Base-by-base conservation (phyloP, 2,888 invertebrate genomes). In the Lapara coniferarum region DNA sequence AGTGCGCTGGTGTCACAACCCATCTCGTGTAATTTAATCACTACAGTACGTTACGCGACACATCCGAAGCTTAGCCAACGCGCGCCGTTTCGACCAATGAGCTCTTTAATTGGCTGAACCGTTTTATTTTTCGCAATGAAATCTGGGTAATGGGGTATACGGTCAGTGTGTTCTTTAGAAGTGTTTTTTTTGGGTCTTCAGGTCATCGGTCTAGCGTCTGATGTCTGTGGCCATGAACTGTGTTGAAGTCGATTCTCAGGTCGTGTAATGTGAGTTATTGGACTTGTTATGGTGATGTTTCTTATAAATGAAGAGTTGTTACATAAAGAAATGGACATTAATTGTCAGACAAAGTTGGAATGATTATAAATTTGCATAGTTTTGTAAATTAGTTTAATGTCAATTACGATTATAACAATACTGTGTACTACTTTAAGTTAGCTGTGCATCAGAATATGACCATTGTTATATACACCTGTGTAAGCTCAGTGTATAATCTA, bases 31-130 rank as follows among this genome's bases (percentile, higher is more conserved):
- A 63, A 63, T 37, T 46, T 49, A 49, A 63, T 19, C 44, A 19
- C 53, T 44, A 46, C 53, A 16, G 52, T 37, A 44, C 19, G 59
- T 68, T 80, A 67, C 71, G 81, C 82, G 84, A 78, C 83, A 78
- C 79, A 84, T 83, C 82, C 81, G 75, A 83, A 82, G 77, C 75
- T 82, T 83, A 80, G 77, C 76, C 56, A 69, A 69, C 52, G 37
- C 30, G 52, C 51, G 53, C 57, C 52, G 68, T 69, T 66, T 58
- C 30, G 25, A 52, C 58, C 66, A 69, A 69, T 66, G 58, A 58
- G 19, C 13, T 37, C 14, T 46, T 7, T 69, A 69, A 58, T 66
- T 66, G 52, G 14, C n/a, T 19, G 25, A 66, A 67, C 56, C 25
- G 66, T 69, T 66, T 30, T 52, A 14, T 16, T 46, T 57, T 66